Percentiles rank a stretch among this genome's conserved stretches.
These are phyloP conservation scores for Cheilosia vernalis DNA, from an alignment of 2,888 invertebrate genomes.

Conservation along the genomic window DNA sequence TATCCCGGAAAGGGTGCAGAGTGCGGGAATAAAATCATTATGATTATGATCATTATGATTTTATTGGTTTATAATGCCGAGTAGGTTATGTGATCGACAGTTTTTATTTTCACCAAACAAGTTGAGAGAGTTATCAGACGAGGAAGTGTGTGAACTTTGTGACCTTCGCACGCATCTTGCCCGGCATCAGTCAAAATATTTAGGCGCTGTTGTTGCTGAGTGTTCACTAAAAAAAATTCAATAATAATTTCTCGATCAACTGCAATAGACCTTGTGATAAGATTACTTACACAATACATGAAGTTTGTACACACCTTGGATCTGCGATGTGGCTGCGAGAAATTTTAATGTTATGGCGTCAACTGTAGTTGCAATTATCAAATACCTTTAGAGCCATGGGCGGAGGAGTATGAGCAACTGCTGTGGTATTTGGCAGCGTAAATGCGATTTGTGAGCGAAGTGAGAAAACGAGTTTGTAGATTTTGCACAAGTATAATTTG, in stretches of 20 bases:
- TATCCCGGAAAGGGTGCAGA: slow-evolving; percentile 21
- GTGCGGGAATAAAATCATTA: slow-evolving; percentile 3
- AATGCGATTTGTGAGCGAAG: too few species aligned
- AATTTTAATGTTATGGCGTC: not conserved
- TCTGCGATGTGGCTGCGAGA: slow-evolving; percentile 1
- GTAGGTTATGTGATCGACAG: slow-evolving; percentile 37
- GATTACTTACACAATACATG: too few species aligned
- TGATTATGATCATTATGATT: not conserved
- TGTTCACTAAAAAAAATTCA: slow-evolving; percentile 15
- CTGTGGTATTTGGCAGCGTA: too few species aligned
- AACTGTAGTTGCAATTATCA: too few species aligned
- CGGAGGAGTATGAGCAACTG: too few species aligned
- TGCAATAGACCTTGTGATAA: slow-evolving; percentile 14
- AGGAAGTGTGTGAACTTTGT: slow-evolving; percentile 27
- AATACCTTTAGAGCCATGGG: too few species aligned
- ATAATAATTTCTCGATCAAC: not conserved
- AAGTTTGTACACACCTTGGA: slow-evolving; percentile 13
- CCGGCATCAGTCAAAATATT: slow-evolving; percentile 38
- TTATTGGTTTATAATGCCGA: slow-evolving; percentile 23
- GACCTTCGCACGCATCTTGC: slow-evolving; percentile 37
- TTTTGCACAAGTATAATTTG: too few species aligned
- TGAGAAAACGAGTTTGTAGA: too few species aligned
- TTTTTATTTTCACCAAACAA: slow-evolving; percentile 12
- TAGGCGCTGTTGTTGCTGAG: slow-evolving; percentile 9
- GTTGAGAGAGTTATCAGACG: not conserved